These are phyloP conservation scores for Erebia palarica DNA, from an alignment of 2,888 invertebrate species.

Conservation along the genomic window DNA sequence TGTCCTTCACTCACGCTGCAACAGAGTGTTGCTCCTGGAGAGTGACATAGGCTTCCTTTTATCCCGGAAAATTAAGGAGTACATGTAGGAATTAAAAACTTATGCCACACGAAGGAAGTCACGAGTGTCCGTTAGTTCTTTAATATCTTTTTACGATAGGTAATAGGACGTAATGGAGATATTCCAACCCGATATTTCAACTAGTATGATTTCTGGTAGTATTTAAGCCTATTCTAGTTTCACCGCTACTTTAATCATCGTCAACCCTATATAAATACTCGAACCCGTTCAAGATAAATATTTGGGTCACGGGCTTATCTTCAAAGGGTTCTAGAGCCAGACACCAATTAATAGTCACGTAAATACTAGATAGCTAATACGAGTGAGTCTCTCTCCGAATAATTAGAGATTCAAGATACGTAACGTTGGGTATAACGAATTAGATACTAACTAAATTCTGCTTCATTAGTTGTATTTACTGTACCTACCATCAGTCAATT, in stretches of 20 bases:
- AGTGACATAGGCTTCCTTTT: too few relatives aligned
- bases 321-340: neutral
- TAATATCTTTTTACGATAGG: too few relatives aligned
- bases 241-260: conserved; percentile 5
- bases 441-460: neutral
- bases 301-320: neutral
- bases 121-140: too few relatives aligned
- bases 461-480: neutral
- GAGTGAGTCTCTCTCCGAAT: neutral
- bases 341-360: neutral
- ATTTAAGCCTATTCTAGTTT: neutral
- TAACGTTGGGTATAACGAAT: neutral
- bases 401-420: conserved; percentile 5
- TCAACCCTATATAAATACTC: neutral
- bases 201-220: neutral
- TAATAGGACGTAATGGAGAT: neutral
- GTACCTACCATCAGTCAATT: neutral
- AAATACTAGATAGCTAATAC: neutral
- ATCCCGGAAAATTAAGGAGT: too few relatives aligned
- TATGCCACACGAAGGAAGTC: too few relatives aligned
- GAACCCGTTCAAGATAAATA: neutral
- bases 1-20: too few relatives aligned
- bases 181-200: neutral
- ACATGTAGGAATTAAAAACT: too few relatives aligned
- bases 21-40: too few relatives aligned